These are phyloP conservation scores for Sebastes melanostomus DNA, from an alignment of 2,797 vertebrate genomes.

Conservation along the genomic window DNA sequence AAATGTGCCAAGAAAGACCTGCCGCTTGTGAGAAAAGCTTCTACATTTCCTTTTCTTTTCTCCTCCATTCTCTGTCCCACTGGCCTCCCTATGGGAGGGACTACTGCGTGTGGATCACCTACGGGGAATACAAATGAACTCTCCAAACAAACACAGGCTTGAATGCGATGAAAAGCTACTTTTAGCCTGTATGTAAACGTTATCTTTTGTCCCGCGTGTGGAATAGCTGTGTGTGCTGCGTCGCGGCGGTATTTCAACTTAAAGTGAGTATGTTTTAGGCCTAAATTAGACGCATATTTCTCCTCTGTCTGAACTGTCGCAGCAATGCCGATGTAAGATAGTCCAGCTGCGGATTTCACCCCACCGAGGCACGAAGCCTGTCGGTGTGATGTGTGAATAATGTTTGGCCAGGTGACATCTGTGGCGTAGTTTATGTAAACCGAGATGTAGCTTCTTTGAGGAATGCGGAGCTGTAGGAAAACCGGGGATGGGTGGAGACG, in stretches of 20 bases:
- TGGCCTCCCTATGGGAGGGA: constrained; percentile 55
- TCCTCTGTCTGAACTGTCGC: neutral
- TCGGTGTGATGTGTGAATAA: neutral
- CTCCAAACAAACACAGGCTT: neutral
- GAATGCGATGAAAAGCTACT: neutral
- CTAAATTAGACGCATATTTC: neutral
- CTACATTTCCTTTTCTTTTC: neutral
- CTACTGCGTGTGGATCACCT: constrained; percentile 44
- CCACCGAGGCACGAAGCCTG: too few relatives aligned
- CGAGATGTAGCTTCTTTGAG: neutral
- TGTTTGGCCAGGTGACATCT: neutral
- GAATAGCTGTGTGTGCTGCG: neutral
- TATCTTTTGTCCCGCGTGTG: neutral
- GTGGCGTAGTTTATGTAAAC: neutral
- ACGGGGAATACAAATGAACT: constrained; percentile 19
- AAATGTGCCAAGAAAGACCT: neutral
- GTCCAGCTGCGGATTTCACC: neutral
- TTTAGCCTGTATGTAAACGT: neutral
- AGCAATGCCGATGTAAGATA: neutral
- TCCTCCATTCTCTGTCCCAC: neutral
- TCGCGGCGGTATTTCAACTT: neutral
- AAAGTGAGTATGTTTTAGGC: constrained; percentile 46
- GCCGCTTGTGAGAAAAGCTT: too few relatives aligned
- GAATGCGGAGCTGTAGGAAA: constrained; percentile 7
- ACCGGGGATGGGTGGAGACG: constrained; percentile 55